These are phyloP conservation scores for Gymnocheta viridis DNA, from an alignment of 2,888 invertebrate species.

Conservation along the genomic window DNA sequence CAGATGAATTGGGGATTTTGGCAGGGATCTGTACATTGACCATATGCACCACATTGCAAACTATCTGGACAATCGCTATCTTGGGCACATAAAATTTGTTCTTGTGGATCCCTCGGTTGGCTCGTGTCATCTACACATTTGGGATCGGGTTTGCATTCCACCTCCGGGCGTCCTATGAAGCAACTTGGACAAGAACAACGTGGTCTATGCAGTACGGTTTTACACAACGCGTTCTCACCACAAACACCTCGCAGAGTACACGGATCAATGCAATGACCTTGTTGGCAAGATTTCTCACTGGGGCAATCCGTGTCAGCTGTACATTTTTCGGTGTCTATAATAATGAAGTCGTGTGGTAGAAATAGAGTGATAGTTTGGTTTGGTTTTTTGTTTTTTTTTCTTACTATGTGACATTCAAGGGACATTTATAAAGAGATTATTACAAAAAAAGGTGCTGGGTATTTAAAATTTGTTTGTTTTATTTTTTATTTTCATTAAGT, in stretches of 20 bases:
- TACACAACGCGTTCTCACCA: conserved; percentile 94
- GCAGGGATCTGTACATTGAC: conserved; percentile 92
- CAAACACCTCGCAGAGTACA: conserved; percentile 94
- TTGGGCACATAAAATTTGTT: conserved; percentile 85
- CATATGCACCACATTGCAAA: conserved; percentile 88
- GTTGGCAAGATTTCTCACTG: conserved; percentile 94
- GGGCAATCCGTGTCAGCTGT: conserved; percentile 95
- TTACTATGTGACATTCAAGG: conserved; percentile 61
- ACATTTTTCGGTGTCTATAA: conserved; percentile 89
- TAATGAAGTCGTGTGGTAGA: conserved; percentile 75
- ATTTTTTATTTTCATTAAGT: not conserved
- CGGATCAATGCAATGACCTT: conserved; percentile 94
- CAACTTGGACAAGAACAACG: conserved; percentile 95
- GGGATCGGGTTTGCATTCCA: conserved; percentile 90
- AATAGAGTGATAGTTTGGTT: conserved; percentile 77
- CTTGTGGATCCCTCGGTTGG: conserved; percentile 83
- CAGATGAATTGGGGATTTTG: conserved; percentile 87
- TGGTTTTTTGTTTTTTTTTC: conserved; percentile 58
- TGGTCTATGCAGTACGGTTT: conserved; percentile 91
- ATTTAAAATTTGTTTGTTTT: not conserved
- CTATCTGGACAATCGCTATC: conserved; percentile 89
- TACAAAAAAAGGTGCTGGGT: conserved; percentile 48
- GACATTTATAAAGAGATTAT: conserved; percentile 27
- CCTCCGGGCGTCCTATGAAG: conserved; percentile 91
- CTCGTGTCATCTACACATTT: conserved; percentile 86